These are phyloP conservation scores for Litocranius walleri DNA, from an alignment of 2,113 vertebrate genomes.

Conservation along the genomic window DNA sequence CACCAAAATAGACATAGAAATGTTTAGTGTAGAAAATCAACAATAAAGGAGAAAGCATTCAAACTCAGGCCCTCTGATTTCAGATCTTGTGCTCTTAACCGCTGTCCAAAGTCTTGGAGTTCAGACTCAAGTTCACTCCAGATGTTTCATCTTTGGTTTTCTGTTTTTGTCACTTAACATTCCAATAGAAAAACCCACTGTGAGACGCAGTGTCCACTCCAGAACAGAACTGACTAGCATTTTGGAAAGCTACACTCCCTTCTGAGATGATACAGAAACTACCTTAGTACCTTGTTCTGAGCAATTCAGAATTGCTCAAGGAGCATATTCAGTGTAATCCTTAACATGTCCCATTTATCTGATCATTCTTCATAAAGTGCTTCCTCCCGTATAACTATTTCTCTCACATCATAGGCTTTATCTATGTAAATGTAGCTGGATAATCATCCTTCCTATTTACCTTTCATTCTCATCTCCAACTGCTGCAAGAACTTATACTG, in stretches of 20 bases:
- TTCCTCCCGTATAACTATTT: not conserved
- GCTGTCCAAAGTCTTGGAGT: not conserved
- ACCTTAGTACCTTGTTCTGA: not conserved
- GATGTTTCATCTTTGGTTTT: not conserved
- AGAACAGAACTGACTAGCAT: not conserved
- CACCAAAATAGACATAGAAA: not conserved
- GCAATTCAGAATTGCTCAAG: not conserved
- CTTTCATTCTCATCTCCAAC: not conserved
- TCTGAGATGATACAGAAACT: not conserved
- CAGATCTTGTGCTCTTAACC: not conserved
- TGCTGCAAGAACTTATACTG: constrained; percentile 20
- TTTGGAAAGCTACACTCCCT: not conserved
- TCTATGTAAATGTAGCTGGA: not conserved
- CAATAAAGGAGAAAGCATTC: not conserved
- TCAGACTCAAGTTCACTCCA: not conserved
- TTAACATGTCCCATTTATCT: not conserved
- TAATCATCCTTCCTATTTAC: not conserved
- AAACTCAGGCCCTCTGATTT: not conserved
- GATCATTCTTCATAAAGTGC: not conserved
- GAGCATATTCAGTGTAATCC: not conserved
- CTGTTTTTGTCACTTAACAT: not conserved
- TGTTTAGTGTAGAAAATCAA: not conserved
- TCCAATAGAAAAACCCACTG: not conserved
- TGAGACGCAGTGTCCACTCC: not conserved
- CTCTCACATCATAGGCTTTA: not conserved